A percentile compares a stretch with the other conserved stretches of the same genome.
Conservation (phyloP, 2,113 vertebrate genomes). For the Saguinus midas region DNA sequence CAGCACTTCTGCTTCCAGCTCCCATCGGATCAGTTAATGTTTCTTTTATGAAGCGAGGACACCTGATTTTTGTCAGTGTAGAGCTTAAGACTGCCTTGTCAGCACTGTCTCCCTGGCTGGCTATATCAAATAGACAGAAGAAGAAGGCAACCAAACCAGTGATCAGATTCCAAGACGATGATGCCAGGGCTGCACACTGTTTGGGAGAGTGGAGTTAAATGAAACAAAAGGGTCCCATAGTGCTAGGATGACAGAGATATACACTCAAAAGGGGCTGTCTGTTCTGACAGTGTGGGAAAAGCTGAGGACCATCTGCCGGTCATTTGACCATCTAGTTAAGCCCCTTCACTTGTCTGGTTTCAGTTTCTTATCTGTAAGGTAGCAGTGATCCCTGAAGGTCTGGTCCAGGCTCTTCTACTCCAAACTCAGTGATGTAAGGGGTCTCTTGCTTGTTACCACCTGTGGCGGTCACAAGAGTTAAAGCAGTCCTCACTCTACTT, state of each 20-base stretch:
- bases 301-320: conserved; percentile 54
- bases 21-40: conserved; percentile 78
- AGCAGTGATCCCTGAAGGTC: background rate
- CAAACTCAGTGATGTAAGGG: background rate
- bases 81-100: conserved; percentile 76
- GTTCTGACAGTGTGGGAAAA: conserved; percentile 71
- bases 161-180: conserved; percentile 78
- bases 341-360: background rate
- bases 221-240: conserved; percentile 57
- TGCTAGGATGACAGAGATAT: conserved; percentile 64
- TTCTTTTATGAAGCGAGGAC: conserved; percentile 82
- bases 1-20: conserved; percentile 74
- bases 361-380: background rate
- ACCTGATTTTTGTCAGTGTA: conserved; percentile 83
- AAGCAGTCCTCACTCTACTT: background rate
- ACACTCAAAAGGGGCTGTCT: conserved; percentile 48
- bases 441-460: background rate
- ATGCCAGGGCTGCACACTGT: conserved; percentile 69
- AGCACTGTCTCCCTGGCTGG: conserved; percentile 72
- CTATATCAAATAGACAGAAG: conserved; percentile 80
- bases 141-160: conserved; percentile 75
- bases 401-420: background rate
- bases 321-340: background rate
- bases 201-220: conserved; percentile 72
- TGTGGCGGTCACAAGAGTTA: background rate